Conservation (phyloP, 2,888 invertebrate genomes). For the Conistra vaccinii region DNA sequence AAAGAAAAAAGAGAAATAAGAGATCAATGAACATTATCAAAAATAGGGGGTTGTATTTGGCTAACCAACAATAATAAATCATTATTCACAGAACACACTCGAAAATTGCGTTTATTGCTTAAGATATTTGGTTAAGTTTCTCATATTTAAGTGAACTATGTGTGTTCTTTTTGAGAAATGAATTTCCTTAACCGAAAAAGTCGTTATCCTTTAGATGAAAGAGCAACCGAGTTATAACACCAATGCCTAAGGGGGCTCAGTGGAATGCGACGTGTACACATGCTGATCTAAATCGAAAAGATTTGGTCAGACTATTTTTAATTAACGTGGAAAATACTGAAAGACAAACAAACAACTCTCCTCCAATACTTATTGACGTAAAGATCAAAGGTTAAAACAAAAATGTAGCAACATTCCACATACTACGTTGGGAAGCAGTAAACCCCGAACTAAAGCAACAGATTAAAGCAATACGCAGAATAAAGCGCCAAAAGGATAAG, state of each 20-base stretch:
- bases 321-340: conserved; percentile 25
- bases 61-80: background rate
- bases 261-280: background rate
- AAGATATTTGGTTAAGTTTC: background rate
- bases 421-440: conserved; percentile 57
- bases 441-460: conserved; percentile 65
- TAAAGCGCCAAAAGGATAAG: conserved; percentile 71
- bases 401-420: conserved; percentile 53
- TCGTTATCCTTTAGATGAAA: too few relatives aligned
- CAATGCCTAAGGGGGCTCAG: background rate
- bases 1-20: background rate
- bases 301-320: conserved; percentile 11
- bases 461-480: conserved; percentile 72
- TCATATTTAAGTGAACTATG: background rate
- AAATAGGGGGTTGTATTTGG: background rate
- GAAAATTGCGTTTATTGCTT: too few relatives aligned
- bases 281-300: background rate
- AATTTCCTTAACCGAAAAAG: too few relatives aligned
- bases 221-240: too few relatives aligned
- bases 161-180: too few relatives aligned
- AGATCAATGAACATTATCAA: background rate
- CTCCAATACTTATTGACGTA: conserved; percentile 31
- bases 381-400: conserved; percentile 45
- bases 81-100: background rate
- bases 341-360: conserved; percentile 9